Evolutionary conservation across 2,113 vertebrate genomes (phyloP), one percentile per base, ranked within the genome.

Genomic region (Psephotus haematonotus): DNA sequence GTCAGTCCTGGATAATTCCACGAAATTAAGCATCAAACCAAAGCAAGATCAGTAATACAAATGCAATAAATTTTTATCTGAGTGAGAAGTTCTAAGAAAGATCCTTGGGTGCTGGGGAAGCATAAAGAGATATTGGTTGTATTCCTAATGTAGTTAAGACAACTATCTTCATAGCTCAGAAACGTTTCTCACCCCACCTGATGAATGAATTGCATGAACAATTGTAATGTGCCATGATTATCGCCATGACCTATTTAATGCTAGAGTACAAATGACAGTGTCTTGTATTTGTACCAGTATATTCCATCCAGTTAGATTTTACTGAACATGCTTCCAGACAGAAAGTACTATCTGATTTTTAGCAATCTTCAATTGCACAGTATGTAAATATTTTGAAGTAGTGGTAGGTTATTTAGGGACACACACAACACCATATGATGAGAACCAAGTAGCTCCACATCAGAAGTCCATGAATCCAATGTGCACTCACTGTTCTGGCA

Each of bases 291-390:
- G 7, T 46, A 13, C 24, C 68, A 53, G 5, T 63, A 16, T 63
- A 59, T 70, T 43, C 33, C 53, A 44, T 16, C 14, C 64, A 28
- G 17, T 18, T 20, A 37, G 16, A 22, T 85, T 76, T 72, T 46
- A n/a, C 9, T 39, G 10, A 43, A 19, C 0, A 0, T 24, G 2
- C 24, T 79, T 85, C 11, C 24, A 28, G 37, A 18, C 8, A 35
- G 31, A 75, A 89, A 49, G 13, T 28, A 27, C 7, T 14, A 3
- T 25, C 39, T 57, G 25, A 6, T 14, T 85, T 50, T 87, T 33
- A 71, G 10, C 62, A 16, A 13, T 33, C 10, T 49, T 49, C 31
- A 27, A 0, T 1, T 44, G 27, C 14, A 52, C 11, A 44, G 14
- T 57, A 13, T 72, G 44, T 14, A 64, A 72, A 33, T 13, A 16